These are phyloP conservation scores for Malachius bipustulatus DNA, from an alignment of 2,888 invertebrate species.

Conservation along the genomic window DNA sequence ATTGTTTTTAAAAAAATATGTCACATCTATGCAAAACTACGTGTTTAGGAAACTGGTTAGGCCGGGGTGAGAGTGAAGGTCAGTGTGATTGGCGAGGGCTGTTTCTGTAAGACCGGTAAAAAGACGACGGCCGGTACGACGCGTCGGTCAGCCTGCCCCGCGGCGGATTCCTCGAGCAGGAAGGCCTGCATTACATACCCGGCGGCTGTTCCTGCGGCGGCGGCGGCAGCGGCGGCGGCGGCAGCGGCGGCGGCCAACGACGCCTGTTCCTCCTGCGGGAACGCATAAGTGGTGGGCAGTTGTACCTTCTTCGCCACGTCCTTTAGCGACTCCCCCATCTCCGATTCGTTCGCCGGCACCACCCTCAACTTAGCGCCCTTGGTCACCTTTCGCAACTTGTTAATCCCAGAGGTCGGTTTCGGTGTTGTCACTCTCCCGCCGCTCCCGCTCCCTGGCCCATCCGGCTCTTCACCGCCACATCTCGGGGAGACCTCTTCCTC, in stretches of 20 bases:
- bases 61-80: conserved; percentile 91
- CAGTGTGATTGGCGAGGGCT: conserved; percentile 75
- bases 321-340: conserved; percentile 37
- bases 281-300: conserved; percentile 52
- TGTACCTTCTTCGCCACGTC: conserved; percentile 44
- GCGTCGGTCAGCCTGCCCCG: conserved; percentile 36
- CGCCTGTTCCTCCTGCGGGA: conserved; percentile 39
- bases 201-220: conserved; percentile 12
- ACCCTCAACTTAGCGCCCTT: conserved; percentile 21
- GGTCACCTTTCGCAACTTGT: conserved; percentile 27
- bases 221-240: conserved; percentile 12
- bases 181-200: conserved; percentile 86
- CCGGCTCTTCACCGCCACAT: conserved; percentile 26
- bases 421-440: conserved; percentile 24
- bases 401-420: conserved; percentile 15
- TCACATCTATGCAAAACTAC: conserved; percentile 34
- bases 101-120: conserved; percentile 81
- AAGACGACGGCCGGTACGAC: conserved; percentile 88
- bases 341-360: conserved; percentile 15
- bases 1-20: conserved; percentile 37
- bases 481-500: too few species aligned
- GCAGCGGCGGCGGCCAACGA: conserved; percentile 15
- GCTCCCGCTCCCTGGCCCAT: conserved; percentile 21
- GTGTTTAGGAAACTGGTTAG: conserved; percentile 42
- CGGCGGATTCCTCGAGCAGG: conserved; percentile 54